Evolutionary conservation across 2,113 vertebrate genomes (phyloP).

Genomic region (Oryzias melastigma): DNA sequence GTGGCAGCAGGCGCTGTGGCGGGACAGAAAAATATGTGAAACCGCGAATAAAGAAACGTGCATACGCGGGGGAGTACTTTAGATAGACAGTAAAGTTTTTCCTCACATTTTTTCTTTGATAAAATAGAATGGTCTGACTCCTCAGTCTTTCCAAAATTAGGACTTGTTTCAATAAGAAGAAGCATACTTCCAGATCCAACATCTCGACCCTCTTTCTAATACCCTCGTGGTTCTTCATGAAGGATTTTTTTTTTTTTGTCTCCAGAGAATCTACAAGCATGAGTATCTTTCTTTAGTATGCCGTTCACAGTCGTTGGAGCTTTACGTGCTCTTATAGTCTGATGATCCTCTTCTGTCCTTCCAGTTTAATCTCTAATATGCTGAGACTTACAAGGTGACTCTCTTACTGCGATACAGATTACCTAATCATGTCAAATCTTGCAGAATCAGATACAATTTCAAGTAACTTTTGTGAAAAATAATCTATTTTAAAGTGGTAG

Average conservation of each 20-base stretch:
- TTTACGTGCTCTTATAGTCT: not conserved
- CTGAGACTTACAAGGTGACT: not conserved
- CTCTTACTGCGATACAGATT: not conserved
- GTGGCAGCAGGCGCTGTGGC: too few species aligned
- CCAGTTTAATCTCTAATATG: conserved; percentile 1
- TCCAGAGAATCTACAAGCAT: not conserved
- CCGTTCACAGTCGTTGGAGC: not conserved
- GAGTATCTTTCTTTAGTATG: not conserved
- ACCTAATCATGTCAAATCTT: conserved; percentile 19
- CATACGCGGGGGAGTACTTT: too few species aligned
- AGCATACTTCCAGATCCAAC: not conserved
- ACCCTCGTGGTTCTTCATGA: not conserved
- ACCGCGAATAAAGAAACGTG: too few species aligned
- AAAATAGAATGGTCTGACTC: too few species aligned
- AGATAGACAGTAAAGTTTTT: too few species aligned
- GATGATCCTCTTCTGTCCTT: not conserved
- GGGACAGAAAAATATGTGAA: too few species aligned
- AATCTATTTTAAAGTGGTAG: conserved; percentile 12
- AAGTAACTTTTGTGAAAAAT: conserved; percentile 22
- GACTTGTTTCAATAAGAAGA: not conserved
- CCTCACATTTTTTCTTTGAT: too few species aligned
- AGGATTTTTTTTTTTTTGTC: not conserved
- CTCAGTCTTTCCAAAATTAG: too few species aligned
- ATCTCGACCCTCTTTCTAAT: not conserved
- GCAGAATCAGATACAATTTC: conserved; percentile 3